Base-by-base conservation (phyloP, 2,888 invertebrate genomes). In the Octonoba sinensis region DNA sequence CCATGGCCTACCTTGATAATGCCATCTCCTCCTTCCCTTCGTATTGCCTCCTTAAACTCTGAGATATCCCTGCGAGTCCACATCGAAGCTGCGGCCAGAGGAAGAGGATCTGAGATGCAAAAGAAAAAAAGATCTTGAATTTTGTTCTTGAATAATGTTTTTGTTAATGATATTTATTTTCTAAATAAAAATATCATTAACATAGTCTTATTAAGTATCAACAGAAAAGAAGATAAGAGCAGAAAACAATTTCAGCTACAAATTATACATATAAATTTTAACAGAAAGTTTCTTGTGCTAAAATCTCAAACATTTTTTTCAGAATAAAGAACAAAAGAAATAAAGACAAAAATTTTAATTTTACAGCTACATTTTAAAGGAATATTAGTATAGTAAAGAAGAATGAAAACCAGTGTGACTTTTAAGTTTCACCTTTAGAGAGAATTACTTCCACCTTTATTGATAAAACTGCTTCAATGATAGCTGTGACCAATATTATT, bases 1-100 rank as follows among this genome's bases (percentile, higher is more conserved):
- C 99, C 97, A 88, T 99, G 98, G 0, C 95, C 96, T 67, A 99
- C 95, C 86, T 95, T 93, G 82, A 99, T 93, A 20, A 95, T 93
- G 24, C 97, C 95, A 87, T 98, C 96, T 59, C 95, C 93, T 13
- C 92, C 93, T 86, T 94, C 93, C 82, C 92, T 92, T 46, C 91
- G 90, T 13, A 97, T 95, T 0, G 94, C 92, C 83, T 94, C 93
- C 89, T 99, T 99, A 90, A 99, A 99, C 86, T 93, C 93, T 54
- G 92, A 92, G 49, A 98, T 92, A 85, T 97, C 96, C 87, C 92
- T 92, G 51, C 95, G 92, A 0, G 97, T 99, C 99, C 99, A 99
- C 94, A 99, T 96, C 83, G 95, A 95, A 0, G 98, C 95, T 3
- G 91, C 90, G 46, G 89, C 87, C 65, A 90, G 60, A 16, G 84